Conservation (phyloP, 2,888 invertebrate species). For the Prionchulus punctatus region DNA sequence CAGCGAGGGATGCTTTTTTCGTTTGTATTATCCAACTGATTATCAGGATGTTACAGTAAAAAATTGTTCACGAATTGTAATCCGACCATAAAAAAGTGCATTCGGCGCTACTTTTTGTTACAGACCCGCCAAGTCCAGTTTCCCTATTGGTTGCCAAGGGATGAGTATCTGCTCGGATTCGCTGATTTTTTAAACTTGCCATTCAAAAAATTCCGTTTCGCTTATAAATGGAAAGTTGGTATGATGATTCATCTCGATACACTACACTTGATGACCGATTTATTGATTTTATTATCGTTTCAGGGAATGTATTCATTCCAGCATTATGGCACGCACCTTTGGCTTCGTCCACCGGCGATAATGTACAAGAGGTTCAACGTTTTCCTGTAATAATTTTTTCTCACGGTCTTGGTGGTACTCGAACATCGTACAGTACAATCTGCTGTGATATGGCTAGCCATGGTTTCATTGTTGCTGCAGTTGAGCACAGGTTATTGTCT, state of each 20-base stretch:
- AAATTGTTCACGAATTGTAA: too few relatives aligned
- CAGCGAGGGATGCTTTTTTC: slow-evolving; percentile 41
- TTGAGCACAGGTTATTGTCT: slow-evolving; percentile 54
- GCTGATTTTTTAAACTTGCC: too few relatives aligned
- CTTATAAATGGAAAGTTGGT: too few relatives aligned
- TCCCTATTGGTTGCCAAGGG: too few relatives aligned
- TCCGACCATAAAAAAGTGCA: too few relatives aligned
- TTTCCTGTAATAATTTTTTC: slow-evolving; percentile 47
- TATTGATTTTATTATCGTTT: too few relatives aligned
- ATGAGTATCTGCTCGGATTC: too few relatives aligned
- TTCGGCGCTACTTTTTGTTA: too few relatives aligned
- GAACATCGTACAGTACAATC: slow-evolving; percentile 46
- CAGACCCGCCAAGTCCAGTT: too few relatives aligned
- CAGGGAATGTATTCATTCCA: slow-evolving; percentile 41
- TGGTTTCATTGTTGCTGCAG: slow-evolving; percentile 48
- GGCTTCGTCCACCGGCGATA: slow-evolving; percentile 15
- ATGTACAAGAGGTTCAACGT: slow-evolving; percentile 15
- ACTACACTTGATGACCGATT: slow-evolving; percentile 5
- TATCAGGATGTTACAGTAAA: neutral
- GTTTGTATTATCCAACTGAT: slow-evolving; percentile 44
- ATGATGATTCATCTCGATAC: too few relatives aligned
- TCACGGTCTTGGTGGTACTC: slow-evolving; percentile 48
- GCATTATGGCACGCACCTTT: slow-evolving; percentile 41
- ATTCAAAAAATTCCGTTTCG: too few relatives aligned
- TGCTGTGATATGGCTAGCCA: slow-evolving; percentile 49